Evolutionary conservation across 2,888 invertebrate genomes (phyloP).

Genomic region (Candidula unifasciata): DNA sequence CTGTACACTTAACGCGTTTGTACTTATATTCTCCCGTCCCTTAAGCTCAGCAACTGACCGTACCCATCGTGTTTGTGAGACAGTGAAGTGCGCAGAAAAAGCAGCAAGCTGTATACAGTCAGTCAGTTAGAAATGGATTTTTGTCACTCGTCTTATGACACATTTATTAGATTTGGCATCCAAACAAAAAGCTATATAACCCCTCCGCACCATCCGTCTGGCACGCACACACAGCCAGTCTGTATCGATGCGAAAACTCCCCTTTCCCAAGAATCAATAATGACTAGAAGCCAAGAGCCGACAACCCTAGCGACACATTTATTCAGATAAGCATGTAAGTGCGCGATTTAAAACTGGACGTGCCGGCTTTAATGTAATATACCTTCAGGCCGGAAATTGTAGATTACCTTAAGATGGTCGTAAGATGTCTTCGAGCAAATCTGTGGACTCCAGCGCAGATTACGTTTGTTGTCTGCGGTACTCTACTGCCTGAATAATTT

Average conservation of each 20-base stretch:
- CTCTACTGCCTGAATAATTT: too few species aligned
- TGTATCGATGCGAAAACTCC: slow-evolving; percentile 6
- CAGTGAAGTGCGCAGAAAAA: background rate
- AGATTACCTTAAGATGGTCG: too few species aligned
- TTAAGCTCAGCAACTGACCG: too few species aligned
- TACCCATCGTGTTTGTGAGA: too few species aligned
- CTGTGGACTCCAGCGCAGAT: too few species aligned
- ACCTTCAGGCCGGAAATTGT: too few species aligned
- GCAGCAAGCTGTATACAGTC: background rate
- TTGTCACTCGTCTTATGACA: slow-evolving; percentile 40
- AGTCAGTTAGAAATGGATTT: slow-evolving; percentile 16
- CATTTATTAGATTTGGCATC: slow-evolving; percentile 43
- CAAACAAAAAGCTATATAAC: slow-evolving; percentile 36
- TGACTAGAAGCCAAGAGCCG: background rate
- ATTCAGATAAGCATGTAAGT: background rate
- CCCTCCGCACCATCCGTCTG: slow-evolving; percentile 6
- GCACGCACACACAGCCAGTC: slow-evolving; percentile 3
- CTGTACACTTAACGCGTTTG: too few species aligned
- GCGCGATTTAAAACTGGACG: background rate
- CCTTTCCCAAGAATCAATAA: background rate
- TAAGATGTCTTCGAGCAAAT: too few species aligned
- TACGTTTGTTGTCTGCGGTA: too few species aligned
- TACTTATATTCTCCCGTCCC: too few species aligned
- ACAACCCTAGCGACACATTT: background rate
- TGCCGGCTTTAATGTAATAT: too few species aligned